Percentiles rank a stretch among this genome's conserved stretches.
phyloP scores from a whole-genome alignment of 2,113 vertebrate genomes.

The Pelecanoides urinatrix region DNA sequence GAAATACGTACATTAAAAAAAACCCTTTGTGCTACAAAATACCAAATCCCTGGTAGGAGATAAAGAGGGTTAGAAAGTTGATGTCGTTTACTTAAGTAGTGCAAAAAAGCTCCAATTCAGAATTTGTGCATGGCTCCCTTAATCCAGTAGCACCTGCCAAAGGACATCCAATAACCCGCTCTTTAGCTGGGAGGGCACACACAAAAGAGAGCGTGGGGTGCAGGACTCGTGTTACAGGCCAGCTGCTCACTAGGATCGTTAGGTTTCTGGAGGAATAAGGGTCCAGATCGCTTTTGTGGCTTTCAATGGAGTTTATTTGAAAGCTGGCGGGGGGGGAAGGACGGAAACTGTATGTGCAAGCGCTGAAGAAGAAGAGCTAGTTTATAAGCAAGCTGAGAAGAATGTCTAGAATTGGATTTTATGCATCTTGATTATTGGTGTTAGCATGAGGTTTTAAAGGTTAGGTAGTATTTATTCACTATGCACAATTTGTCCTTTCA shows the following conservation, averaged over 20 bases:
- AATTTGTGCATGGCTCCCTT: slow-evolving; percentile 41
- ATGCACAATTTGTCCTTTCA: background rate
- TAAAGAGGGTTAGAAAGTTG: background rate
- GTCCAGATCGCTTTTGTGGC: slow-evolving; percentile 45
- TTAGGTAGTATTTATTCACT: background rate
- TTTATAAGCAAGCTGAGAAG: background rate
- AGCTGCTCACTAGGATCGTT: slow-evolving; percentile 69
- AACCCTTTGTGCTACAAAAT: background rate
- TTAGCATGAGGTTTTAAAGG: background rate
- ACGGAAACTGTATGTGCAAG: background rate
- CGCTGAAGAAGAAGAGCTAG: background rate
- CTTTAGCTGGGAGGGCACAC: slow-evolving; percentile 33
- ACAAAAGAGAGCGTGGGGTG: background rate
- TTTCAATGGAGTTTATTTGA: slow-evolving; percentile 55
- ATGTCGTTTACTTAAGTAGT: slow-evolving; percentile 16
- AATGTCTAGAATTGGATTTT: background rate
- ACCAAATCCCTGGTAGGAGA: background rate
- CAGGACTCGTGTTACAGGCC: slow-evolving; percentile 68
- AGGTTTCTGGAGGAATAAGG: slow-evolving; percentile 31
- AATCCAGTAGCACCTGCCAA: slow-evolving; percentile 75
- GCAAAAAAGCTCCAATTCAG: slow-evolving; percentile 13
- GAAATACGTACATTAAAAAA: background rate
- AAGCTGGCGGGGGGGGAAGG: background rate
- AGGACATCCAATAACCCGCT: slow-evolving; percentile 69
- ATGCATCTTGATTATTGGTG: background rate